A percentile compares a stretch with the other conserved stretches of the same genome.
phyloP scores from a whole-genome alignment of 2,888 invertebrate species.

The Rhagonycha lutea region DNA sequence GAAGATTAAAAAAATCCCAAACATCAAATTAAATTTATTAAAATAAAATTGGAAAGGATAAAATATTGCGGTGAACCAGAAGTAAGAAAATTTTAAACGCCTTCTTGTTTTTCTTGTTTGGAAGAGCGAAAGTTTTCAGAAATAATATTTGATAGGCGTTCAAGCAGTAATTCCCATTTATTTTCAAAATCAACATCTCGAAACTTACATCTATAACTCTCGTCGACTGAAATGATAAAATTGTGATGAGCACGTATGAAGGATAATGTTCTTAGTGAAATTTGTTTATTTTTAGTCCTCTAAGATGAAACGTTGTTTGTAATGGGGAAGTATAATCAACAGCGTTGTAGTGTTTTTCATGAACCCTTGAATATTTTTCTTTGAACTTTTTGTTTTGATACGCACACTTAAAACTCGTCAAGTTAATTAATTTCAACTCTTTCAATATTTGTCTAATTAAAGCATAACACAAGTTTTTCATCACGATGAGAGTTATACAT shows the following conservation, averaged over 20 bases:
- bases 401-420: not conserved
- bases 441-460: not conserved
- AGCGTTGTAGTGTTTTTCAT: not conserved
- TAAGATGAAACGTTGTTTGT: not conserved
- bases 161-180: not conserved
- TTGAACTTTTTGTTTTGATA: not conserved
- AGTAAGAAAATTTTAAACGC: not conserved
- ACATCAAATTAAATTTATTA: not conserved
- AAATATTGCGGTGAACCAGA: not conserved
- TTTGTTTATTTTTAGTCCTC: not conserved
- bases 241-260: not conserved
- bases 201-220: not conserved
- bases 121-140: not conserved
- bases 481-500: not conserved
- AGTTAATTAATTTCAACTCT: not conserved
- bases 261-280: not conserved
- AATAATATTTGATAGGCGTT: not conserved
- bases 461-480: not conserved
- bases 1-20: not conserved
- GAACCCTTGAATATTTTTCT: not conserved
- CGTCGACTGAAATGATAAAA: not conserved
- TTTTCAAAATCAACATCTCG: conserved; percentile 2
- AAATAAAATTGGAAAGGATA: not conserved
- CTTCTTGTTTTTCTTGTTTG: not conserved
- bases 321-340: not conserved